A percentile compares a stretch with the other conserved stretches of the same genome.
These are phyloP conservation scores for Acanthis flammea DNA, from an alignment of 2,797 vertebrate species.

Conservation along the genomic window DNA sequence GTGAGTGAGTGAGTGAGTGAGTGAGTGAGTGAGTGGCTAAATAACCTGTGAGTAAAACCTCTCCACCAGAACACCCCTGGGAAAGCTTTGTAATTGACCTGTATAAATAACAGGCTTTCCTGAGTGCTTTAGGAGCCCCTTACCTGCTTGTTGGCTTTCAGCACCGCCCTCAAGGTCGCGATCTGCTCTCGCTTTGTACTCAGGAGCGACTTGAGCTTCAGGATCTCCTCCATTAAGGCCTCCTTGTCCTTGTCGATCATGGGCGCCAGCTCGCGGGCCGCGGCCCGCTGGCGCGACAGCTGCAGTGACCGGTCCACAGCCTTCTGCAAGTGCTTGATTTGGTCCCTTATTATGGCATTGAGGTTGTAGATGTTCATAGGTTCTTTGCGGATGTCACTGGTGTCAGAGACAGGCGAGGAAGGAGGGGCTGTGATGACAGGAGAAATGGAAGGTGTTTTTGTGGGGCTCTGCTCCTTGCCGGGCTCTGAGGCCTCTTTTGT, in stretches of 20 bases:
- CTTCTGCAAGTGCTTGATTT: conserved; percentile 97
- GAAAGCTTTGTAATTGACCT: background rate
- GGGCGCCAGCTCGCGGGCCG: conserved; percentile 89
- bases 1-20: background rate
- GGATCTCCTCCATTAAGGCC: conserved; percentile 94
- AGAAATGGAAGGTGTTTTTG: conserved; percentile 81
- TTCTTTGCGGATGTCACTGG: conserved; percentile 92
- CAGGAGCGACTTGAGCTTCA: conserved; percentile 95
- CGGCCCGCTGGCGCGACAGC: conserved; percentile 92
- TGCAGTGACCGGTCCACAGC: conserved; percentile 95
- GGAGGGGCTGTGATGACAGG: conserved; percentile 83
- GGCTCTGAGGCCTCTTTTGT: conserved; percentile 79
- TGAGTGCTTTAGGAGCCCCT: background rate
- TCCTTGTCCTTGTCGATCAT: conserved; percentile 98
- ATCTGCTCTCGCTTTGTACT: conserved; percentile 98
- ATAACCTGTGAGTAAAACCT: background rate
- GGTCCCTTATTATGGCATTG: conserved; percentile 97
- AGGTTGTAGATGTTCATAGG: conserved; percentile 99
- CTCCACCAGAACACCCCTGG: background rate
- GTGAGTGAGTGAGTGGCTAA: background rate
- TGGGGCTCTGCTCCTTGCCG: conserved; percentile 82
- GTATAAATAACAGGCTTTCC: background rate
- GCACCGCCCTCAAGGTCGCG: conserved; percentile 91
- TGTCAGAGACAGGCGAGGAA: conserved; percentile 84
- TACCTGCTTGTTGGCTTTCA: conserved; percentile 99